Evolutionary conservation across 2,888 invertebrate genomes (phyloP).

Genomic region (Cheilosia pagana): DNA sequence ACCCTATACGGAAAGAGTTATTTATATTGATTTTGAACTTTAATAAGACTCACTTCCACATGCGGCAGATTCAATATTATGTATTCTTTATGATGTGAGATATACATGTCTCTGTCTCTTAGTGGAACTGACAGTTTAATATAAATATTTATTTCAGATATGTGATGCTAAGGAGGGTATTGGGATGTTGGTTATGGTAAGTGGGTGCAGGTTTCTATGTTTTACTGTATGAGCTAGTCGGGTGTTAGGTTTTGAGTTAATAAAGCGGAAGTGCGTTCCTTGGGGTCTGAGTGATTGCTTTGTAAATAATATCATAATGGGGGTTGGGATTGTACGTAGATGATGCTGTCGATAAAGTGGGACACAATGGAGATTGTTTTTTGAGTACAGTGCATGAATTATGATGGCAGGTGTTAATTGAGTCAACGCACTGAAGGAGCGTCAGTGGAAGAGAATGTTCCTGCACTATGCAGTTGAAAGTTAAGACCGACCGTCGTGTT

Average conservation of each 20-base stretch:
- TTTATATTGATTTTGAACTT: slow-evolving; percentile 74
- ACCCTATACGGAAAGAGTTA: slow-evolving; percentile 44
- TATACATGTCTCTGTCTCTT: slow-evolving; percentile 44
- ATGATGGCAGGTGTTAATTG: slow-evolving; percentile 20
- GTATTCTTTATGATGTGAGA: slow-evolving; percentile 46
- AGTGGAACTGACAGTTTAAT: slow-evolving; percentile 68
- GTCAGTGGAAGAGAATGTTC: no score
- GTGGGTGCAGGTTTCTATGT: not conserved
- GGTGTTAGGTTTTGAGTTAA: slow-evolving; percentile 5
- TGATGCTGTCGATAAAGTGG: not conserved
- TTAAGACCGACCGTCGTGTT: no score
- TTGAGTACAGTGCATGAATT: not conserved
- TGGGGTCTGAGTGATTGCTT: slow-evolving; percentile 34
- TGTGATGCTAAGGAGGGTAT: not conserved
- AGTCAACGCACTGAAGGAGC: slow-evolving; percentile 3
- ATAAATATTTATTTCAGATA: slow-evolving; percentile 36
- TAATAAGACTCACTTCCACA: slow-evolving; percentile 74
- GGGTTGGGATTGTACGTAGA: no score
- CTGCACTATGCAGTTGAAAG: no score
- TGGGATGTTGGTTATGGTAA: not conserved
- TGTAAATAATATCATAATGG: slow-evolving; percentile 3
- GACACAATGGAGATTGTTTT: not conserved
- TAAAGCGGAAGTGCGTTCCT: not conserved
- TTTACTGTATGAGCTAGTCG: not conserved
- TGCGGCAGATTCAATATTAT: slow-evolving; percentile 57